These are phyloP conservation scores for Zaprionus camerounensis DNA, from an alignment of 1,140 invertebrate species.

Conservation along the genomic window DNA sequence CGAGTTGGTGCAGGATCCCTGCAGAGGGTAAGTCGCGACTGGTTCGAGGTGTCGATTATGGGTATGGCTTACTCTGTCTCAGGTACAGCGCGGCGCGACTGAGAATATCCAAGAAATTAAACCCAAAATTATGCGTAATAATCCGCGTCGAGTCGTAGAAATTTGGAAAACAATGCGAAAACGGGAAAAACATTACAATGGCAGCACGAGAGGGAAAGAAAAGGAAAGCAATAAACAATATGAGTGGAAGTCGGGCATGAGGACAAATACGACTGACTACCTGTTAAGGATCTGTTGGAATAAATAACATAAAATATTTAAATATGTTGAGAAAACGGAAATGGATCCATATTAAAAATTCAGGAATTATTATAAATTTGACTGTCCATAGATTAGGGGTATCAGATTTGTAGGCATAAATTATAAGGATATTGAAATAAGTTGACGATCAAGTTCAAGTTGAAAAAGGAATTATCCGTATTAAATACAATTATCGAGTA, in stretches of 20 bases:
- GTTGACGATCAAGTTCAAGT: not conserved
- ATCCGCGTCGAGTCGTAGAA: slow-evolving; percentile 25
- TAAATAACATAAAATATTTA: not conserved
- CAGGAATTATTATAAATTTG: too few relatives aligned
- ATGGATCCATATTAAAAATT: not conserved
- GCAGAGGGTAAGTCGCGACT: slow-evolving; percentile 13
- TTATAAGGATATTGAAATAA: not conserved
- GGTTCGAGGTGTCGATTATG: slow-evolving; percentile 45
- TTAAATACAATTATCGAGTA: not conserved
- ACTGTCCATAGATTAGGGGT: too few relatives aligned
- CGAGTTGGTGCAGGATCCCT: slow-evolving; percentile 7
- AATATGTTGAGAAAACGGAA: not conserved
- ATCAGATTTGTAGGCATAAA: too few relatives aligned
- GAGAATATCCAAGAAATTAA: slow-evolving; percentile 30
- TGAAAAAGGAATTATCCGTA: not conserved
- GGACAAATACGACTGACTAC: not conserved
- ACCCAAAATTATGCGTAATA: slow-evolving; percentile 57
- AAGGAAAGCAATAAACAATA: not conserved
- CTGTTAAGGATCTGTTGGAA: not conserved
- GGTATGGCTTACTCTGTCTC: not conserved
- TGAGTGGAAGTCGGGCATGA: not conserved
- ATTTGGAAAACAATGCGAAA: slow-evolving; percentile 44
- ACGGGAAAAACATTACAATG: not conserved
- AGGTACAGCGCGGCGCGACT: slow-evolving; percentile 38
- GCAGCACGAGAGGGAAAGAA: not conserved